Percentiles rank a stretch among this genome's conserved stretches.
Evolutionary conservation across 2,797 vertebrate genomes (phyloP).

Genomic region (Trachops cirrhosus): DNA sequence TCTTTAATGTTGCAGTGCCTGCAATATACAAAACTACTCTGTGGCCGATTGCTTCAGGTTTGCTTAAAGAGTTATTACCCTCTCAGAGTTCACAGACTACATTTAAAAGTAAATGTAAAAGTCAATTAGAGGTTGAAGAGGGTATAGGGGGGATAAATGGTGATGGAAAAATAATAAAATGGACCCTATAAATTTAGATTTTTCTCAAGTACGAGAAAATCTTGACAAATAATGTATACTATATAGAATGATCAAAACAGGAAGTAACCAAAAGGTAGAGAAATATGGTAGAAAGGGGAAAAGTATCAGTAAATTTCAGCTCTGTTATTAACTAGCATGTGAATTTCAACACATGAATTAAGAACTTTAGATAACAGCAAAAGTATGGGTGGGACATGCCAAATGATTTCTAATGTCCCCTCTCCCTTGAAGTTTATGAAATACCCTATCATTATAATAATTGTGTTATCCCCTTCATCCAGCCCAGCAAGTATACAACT

Average conservation of each 20-base stretch:
- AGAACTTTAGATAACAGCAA: neutral
- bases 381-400: neutral
- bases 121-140: neutral
- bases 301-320: neutral
- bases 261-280: neutral
- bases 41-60: neutral
- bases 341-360: neutral
- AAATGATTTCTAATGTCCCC: neutral
- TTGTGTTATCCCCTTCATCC: neutral
- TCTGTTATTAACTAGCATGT: neutral
- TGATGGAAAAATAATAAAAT: neutral
- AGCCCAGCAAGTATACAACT: slow-evolving; percentile 15
- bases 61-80: neutral
- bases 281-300: neutral
- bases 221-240: neutral
- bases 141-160: too few relatives aligned
- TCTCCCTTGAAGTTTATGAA: neutral
- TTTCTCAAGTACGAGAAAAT: neutral
- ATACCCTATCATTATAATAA: neutral
- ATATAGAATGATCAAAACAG: neutral
- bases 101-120: neutral
- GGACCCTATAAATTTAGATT: neutral
- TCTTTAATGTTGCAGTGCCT: slow-evolving; percentile 12
- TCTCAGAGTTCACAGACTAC: neutral
- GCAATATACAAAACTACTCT: neutral